Evolutionary conservation across 2,113 vertebrate genomes (phyloP).

Genomic region (Pitta sordida): DNA sequence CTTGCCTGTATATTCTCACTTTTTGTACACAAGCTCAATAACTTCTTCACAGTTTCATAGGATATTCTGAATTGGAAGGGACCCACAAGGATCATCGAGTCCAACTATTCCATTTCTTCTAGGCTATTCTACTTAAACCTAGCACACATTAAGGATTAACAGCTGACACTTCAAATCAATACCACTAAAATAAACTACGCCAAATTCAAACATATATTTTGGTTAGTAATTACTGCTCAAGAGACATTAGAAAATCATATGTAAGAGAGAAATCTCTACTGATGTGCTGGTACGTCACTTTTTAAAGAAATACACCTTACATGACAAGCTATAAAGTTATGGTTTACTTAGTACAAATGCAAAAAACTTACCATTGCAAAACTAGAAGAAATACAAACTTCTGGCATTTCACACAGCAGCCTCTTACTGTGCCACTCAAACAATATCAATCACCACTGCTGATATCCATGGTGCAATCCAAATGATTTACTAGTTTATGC

Average conservation of each 20-base stretch:
- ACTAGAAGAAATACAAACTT: slow-evolving; percentile 26
- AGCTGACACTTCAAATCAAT: neutral
- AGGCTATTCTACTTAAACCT: neutral
- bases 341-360: neutral
- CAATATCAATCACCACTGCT: slow-evolving; percentile 48
- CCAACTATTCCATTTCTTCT: neutral
- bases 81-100: no score
- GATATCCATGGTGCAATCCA: slow-evolving; percentile 58
- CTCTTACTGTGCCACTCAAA: slow-evolving; percentile 18
- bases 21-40: neutral
- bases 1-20: neutral
- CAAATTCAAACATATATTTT: neutral
- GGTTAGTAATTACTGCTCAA: neutral
- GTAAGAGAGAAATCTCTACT: neutral
- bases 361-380: slow-evolving; percentile 67
- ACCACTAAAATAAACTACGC: neutral
- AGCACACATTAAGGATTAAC: neutral
- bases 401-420: slow-evolving; percentile 33
- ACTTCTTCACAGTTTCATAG: neutral
- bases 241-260: neutral
- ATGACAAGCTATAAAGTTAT: neutral
- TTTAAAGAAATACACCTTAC: neutral
- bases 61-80: no score
- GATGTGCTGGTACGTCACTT: neutral
- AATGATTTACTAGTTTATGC: slow-evolving; percentile 52